Base-by-base conservation (phyloP, 2,797 vertebrate genomes). In the Gymnodraco acuticeps region DNA sequence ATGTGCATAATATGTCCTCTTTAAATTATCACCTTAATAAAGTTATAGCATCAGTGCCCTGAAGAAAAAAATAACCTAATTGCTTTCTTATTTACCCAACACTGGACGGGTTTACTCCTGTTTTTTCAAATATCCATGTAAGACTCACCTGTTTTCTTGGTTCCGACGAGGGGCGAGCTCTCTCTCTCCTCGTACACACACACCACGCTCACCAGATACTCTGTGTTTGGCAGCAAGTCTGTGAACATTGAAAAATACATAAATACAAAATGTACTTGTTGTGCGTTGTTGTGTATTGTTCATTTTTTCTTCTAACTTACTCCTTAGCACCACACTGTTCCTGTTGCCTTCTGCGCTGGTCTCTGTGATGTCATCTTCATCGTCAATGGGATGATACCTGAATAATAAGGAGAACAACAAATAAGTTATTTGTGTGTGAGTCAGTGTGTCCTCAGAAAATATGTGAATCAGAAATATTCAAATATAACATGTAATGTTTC, bases 181-280 rank as follows among this genome's bases (percentile, higher is more conserved):
- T 98, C 96, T 0, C 96, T 96, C 73, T 96, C 94, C 67, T 99
- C 98, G 9, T 97, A 96, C 52, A 99, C 95, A 16, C 95, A 97
- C 93, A 96, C 95, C 88, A 99, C 96, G 43, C 90, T 98, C 81
- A 99, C 95, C 78, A 97, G 86, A 78, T 99, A 99, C 58, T 98
- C 97, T 0, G 97, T 99, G 75, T 96, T 96, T 10, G 98, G 97
- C 64, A 98, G 94, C 70, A 99, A 91, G 90, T 97, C 98, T 99
- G 92, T 55, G 66, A 82, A 69, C 13, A 59, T 5, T 11, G 12
- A 10, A 33, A 16, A 45, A n/a, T 1, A 23, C 4, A 41, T 67
- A 10, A 62, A 64, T 43, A 75, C 3, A 52, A 31, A 46, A 53
- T 48, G 17, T 1, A 54, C 31, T 17, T 0, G 1, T 70, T 41